These are phyloP conservation scores for Aspidiotus destructor DNA, from an alignment of 2,888 invertebrate genomes.

Conservation along the genomic window DNA sequence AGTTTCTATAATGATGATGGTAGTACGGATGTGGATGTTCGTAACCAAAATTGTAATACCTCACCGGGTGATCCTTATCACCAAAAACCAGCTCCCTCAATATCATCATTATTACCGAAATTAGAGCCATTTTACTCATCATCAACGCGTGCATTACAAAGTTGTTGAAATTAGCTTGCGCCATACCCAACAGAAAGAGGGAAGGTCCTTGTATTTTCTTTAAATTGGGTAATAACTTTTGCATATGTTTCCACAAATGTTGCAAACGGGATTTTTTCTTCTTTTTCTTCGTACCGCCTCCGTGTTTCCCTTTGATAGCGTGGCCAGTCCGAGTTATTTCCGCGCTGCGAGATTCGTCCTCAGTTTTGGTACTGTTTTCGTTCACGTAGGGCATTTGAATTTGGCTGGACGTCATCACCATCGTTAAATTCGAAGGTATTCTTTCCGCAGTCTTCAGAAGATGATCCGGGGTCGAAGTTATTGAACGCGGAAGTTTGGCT, in stretches of 20 bases:
- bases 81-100: slow-evolving; percentile 28
- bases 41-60: slow-evolving; percentile 32
- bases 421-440: too few relatives aligned
- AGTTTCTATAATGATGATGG: neutral
- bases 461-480: neutral
- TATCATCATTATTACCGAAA: slow-evolving; percentile 30
- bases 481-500: neutral
- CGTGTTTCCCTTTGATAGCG: neutral
- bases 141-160: slow-evolving; percentile 31
- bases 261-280: slow-evolving; percentile 1
- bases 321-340: neutral
- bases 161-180: slow-evolving; percentile 29
- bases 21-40: slow-evolving; percentile 11
- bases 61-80: slow-evolving; percentile 27
- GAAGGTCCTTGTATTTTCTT: slow-evolving; percentile 18
- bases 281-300: neutral
- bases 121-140: slow-evolving; percentile 32
- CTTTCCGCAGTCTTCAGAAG: too few relatives aligned
- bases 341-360: neutral
- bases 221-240: slow-evolving; percentile 18
- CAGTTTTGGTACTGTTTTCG: neutral
- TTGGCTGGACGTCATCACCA: neutral
- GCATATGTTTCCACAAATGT: slow-evolving; percentile 11
- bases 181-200: slow-evolving; percentile 30
- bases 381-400: neutral